phyloP scores from a whole-genome alignment of 2,113 vertebrate genomes.

The Romanogobio albipinnatus region DNA sequence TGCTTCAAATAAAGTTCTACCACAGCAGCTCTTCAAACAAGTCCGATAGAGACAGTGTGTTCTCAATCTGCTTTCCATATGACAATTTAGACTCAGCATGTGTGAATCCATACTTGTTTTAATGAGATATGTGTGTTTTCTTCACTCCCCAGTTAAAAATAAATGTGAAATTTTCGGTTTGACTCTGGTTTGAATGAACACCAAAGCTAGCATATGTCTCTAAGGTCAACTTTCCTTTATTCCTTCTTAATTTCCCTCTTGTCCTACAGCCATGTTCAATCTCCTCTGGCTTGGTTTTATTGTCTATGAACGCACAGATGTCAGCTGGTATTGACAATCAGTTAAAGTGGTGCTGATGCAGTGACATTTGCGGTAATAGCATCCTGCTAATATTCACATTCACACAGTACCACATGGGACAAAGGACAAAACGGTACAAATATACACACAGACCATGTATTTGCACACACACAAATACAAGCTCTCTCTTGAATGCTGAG shows the following conservation, averaged over 20 bases:
- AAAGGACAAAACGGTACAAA: background rate
- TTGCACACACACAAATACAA: background rate
- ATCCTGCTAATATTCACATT: constrained; percentile 67
- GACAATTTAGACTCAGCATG: constrained; percentile 4
- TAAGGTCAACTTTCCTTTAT: constrained; percentile 64
- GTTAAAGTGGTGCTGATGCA: constrained; percentile 66
- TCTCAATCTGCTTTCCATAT: background rate
- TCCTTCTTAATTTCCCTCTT: constrained; percentile 67
- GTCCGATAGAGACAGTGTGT: background rate
- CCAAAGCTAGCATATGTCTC: constrained; percentile 38
- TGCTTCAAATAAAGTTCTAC: background rate
- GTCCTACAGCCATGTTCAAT: constrained; percentile 43
- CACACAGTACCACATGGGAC: constrained; percentile 51
- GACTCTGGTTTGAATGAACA: constrained; percentile 9
- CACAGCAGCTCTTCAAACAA: background rate
- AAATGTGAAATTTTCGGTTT: background rate
- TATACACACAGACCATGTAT: background rate
- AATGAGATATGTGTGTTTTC: constrained; percentile 25
- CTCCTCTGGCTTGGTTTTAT: constrained; percentile 45
- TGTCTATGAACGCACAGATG: constrained; percentile 60
- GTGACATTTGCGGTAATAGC: constrained; percentile 70
- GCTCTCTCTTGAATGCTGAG: background rate
- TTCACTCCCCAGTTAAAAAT: constrained; percentile 32
- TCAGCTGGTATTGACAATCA: constrained; percentile 69
- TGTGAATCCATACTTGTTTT: constrained; percentile 16